Base-by-base conservation (phyloP, 2,888 invertebrate species). In the Dryococelus australis region DNA sequence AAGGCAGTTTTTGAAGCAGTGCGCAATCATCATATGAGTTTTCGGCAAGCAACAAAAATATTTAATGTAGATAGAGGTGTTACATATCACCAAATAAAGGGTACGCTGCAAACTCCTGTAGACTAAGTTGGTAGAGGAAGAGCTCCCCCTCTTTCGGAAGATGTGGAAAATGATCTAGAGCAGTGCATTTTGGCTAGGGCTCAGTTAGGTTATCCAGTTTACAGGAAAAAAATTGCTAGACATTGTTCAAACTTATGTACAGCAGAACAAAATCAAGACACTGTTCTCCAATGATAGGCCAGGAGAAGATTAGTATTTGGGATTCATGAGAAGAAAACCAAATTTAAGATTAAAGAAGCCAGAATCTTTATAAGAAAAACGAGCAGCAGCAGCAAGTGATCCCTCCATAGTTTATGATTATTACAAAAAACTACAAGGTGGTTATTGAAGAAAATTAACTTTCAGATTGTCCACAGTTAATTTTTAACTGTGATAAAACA, bases 161-260 rank as follows among this genome's bases (percentile, higher is more conserved):
- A 16, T 12, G 65, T 65, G 65, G 65, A 65, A 65, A 65, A 65
- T 65, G 20, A 65, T 65, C 16, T 65, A 65, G 65, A 65, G 24
- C 65, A 65, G 24, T 65, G 65, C 65, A 65, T 65, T 65, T 65
- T 65, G 65, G 65, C 65, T 65, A 65, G 65, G 65, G 65, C 65
- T 65, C 3, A 65, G 65, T 65, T 8, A 16, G 65, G 65, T 65
- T 65, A 65, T 65, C 65, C 65, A 65, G 65, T 65, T 65, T 8
- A 65, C 24, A 65, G 65, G n/a, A 16, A 5, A 5, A 12, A 1
- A 65, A 65, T 16, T 65, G 65, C 65, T 65, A 8, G 65, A 65
- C 24, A 10, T 24, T 65, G 65, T 65, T 65, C 16, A 65, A 65
- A 65, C n/a, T 65, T 65, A 65, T 65, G 65, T 65, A 65, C 6